Conservation (phyloP, 2,888 invertebrate genomes). For the Prionchulus punctatus region DNA sequence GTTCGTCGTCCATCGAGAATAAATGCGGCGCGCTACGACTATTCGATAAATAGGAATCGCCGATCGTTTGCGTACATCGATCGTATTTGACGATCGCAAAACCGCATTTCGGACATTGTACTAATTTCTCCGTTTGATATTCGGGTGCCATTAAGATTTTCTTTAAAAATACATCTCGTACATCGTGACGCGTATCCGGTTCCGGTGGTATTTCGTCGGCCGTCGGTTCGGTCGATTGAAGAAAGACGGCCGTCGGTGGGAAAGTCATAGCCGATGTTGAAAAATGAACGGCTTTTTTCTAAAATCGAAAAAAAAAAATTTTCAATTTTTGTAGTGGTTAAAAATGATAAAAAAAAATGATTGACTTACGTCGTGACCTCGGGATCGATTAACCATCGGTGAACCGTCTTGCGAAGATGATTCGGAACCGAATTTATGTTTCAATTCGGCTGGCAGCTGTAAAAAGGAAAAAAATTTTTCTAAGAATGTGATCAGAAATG, state of each 20-base stretch:
- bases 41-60: not conserved
- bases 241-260: slow-evolving; percentile 8
- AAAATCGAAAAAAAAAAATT: not conserved
- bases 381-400: too few relatives aligned
- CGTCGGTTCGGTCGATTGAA: not conserved
- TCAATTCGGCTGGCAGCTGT: too few relatives aligned
- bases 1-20: not conserved
- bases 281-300: not conserved
- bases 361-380: too few relatives aligned
- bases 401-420: too few relatives aligned
- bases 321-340: too few relatives aligned
- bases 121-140: not conserved
- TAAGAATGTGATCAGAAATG: too few relatives aligned
- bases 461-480: too few relatives aligned
- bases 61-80: not conserved
- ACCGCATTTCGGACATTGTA: slow-evolving; percentile 3
- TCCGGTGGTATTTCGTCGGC: not conserved
- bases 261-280: not conserved
- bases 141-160: not conserved
- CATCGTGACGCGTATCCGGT: not conserved
- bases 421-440: too few relatives aligned
- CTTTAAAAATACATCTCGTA: not conserved
- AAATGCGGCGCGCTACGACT: not conserved
- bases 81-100: not conserved
- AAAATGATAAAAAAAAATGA: too few relatives aligned